Evolutionary conservation across 2,797 vertebrate genomes (phyloP), one percentile per base, ranked within the genome.

Genomic region (Dryobates pubescens): DNA sequence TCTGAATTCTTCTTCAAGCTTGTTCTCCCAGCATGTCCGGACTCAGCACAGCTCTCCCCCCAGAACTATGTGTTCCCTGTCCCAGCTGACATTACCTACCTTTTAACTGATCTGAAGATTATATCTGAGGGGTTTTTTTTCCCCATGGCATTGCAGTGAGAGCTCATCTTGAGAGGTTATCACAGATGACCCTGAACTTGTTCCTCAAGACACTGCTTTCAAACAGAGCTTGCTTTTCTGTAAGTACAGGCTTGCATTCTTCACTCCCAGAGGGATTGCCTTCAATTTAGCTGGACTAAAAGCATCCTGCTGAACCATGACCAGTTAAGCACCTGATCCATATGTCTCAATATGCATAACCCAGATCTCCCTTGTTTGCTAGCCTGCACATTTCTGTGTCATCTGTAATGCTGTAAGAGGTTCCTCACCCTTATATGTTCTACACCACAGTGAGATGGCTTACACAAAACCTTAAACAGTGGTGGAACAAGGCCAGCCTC

Each of bases 241-340:
- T 90, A 82, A 88, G 78, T 83, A 69, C 68, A 91, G 78, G 54
- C 80, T n/a, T 62, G 16, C 74, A 84, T 84, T 82, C 88, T 86
- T 82, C 62, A 23, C 41, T 88, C 92, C 94, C 92, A 59, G 45
- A 80, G 77, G 91, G 68, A 91, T 88, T 93, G 74, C 62, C 72
- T 93, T 92, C 92, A 82, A 73, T 93, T 94, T 90, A 89, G 64
- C 91, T 54, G 74, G 73, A 67, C 88, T 95, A 94, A 96, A 95
- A 94, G 95, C 96, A 89, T 92, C 82, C 77, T 88, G 53, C 80
- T 92, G 82, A 95, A 93, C 80, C 94, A 89, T 51, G 92, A 93
- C 89, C 91, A 90, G 85, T 68, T 88, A 93, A 95, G 74, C 62
- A 91, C 71, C 61, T 5, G 34, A 93, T 96, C 89, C 75, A 90